Evolutionary conservation across 2,113 vertebrate genomes (phyloP).

Genomic region (Psilopogon haemacephalus): DNA sequence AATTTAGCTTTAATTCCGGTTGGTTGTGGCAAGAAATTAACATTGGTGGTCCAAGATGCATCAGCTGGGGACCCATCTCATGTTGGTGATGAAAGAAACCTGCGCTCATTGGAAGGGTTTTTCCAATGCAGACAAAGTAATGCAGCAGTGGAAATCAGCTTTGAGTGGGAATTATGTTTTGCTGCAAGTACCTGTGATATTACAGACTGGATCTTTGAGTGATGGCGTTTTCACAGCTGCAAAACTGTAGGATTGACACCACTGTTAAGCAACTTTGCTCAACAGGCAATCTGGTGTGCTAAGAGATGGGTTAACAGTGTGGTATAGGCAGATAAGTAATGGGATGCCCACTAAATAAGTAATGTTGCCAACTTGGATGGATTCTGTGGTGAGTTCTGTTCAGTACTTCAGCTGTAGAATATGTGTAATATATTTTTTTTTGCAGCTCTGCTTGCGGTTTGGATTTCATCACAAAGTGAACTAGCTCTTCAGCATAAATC

Average conservation of each 20-base stretch:
- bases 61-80: neutral
- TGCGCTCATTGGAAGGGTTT: neutral
- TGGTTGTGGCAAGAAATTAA: neutral
- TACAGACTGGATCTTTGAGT: neutral
- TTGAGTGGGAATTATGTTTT: neutral
- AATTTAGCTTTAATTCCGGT: neutral
- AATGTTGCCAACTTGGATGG: neutral
- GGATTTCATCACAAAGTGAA: neutral
- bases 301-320: neutral
- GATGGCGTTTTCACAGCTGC: neutral
- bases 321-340: neutral
- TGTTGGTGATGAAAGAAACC: neutral
- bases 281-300: neutral
- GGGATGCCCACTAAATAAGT: neutral
- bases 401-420: neutral
- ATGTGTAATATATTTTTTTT: neutral
- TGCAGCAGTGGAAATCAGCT: neutral
- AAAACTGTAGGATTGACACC: neutral
- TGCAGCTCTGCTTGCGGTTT: neutral
- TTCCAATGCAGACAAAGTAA: neutral
- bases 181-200: neutral
- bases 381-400: neutral
- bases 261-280: neutral
- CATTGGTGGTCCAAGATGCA: rapidly evolving
- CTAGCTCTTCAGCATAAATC: neutral